phyloP scores from a whole-genome alignment of 2,113 vertebrate genomes.

The Mormoops blainvillei region DNA sequence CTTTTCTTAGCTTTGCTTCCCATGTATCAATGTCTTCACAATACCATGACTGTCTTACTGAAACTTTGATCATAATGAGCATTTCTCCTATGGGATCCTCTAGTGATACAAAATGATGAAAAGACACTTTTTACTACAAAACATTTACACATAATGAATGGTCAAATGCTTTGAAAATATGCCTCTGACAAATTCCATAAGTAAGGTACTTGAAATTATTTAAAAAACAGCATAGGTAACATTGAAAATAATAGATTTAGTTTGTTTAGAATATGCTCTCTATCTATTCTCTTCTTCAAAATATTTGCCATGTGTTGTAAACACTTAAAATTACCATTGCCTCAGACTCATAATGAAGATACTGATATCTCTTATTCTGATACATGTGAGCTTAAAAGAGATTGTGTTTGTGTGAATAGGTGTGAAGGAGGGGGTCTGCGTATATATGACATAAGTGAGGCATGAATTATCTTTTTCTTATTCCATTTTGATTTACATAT shows the following conservation, averaged over 20 bases:
- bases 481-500: background rate
- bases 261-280: background rate
- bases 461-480: background rate
- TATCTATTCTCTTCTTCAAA: background rate
- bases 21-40: background rate
- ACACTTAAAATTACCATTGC: background rate
- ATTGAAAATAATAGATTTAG: background rate
- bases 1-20: background rate
- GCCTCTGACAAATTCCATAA: background rate
- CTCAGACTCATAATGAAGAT: background rate
- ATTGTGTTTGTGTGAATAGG: background rate
- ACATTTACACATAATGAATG: background rate
- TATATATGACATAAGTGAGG: background rate
- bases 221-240: background rate
- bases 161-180: background rate
- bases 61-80: background rate
- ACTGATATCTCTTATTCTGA: background rate
- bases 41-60: background rate
- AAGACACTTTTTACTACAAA: background rate
- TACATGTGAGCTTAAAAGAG: background rate
- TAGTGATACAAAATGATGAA: background rate
- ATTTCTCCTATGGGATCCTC: background rate
- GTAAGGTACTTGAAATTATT: background rate
- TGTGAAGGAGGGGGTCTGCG: background rate
- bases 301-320: background rate